A percentile compares a stretch with the other conserved stretches of the same genome.
Evolutionary conservation across 2,888 invertebrate species (phyloP).

Genomic region (Prenolepis imparis): DNA sequence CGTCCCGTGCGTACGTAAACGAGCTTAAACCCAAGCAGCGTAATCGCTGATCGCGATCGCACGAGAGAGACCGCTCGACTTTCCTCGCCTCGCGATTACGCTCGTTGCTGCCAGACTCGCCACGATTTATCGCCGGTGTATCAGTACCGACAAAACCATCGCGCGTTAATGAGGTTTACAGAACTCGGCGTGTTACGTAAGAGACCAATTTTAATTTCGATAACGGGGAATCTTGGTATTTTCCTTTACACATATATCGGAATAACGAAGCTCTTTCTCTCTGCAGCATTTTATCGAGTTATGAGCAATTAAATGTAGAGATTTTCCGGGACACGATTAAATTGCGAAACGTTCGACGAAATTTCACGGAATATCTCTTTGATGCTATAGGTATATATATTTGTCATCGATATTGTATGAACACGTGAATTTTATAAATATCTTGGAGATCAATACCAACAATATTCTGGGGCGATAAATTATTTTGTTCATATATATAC

Average conservation of each 20-base stretch:
- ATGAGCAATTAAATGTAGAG: not conserved
- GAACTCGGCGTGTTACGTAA: not conserved
- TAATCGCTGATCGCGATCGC: constrained; percentile 45
- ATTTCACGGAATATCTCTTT: not conserved
- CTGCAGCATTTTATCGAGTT: not conserved
- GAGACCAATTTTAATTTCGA: not conserved
- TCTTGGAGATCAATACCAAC: not conserved
- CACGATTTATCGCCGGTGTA: constrained; percentile 52
- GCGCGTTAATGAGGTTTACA: constrained; percentile 49
- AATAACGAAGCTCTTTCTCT: not conserved
- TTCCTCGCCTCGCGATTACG: constrained; percentile 55
- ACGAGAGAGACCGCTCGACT: constrained; percentile 43
- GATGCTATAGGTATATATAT: not conserved
- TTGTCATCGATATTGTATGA: not conserved
- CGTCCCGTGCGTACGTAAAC: constrained; percentile 48
- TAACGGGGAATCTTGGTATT: not conserved
- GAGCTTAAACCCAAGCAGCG: constrained; percentile 43
- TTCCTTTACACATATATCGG: not conserved
- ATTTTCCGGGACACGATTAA: not conserved
- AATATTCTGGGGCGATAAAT: not conserved
- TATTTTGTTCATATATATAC: not conserved
- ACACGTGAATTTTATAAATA: not conserved
- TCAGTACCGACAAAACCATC: constrained; percentile 44
- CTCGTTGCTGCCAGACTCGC: constrained; percentile 42
- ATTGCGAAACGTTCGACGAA: not conserved